Evolutionary conservation across 2,888 invertebrate genomes (phyloP).

Genomic region (Xestia xanthographa): DNA sequence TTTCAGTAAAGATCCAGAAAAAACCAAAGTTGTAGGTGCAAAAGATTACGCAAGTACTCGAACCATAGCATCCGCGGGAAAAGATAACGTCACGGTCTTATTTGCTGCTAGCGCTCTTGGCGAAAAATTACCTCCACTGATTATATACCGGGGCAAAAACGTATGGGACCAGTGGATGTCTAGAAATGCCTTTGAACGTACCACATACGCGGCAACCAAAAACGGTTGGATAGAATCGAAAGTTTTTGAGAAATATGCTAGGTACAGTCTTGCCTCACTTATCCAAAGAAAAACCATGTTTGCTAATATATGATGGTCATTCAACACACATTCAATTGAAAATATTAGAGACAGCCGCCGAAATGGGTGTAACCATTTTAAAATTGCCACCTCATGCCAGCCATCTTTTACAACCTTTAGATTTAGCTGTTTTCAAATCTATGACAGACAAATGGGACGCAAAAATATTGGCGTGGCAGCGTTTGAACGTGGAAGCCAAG

Average conservation of each 20-base stretch:
- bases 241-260: constrained; percentile 30
- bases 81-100: constrained; percentile 49
- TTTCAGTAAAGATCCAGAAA: constrained; percentile 28
- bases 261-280: constrained; percentile 6
- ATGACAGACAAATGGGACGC: constrained; percentile 57
- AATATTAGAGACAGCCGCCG: constrained; percentile 14
- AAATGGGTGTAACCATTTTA: constrained; percentile 20
- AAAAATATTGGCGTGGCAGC: constrained; percentile 26
- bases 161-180: constrained; percentile 75
- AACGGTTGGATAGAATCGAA: constrained; percentile 72
- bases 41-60: constrained; percentile 40
- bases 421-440: constrained; percentile 66
- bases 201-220: constrained; percentile 64
- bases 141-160: constrained; percentile 71
- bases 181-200: constrained; percentile 64
- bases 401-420: constrained; percentile 58
- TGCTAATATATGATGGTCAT: constrained; percentile 24
- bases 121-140: constrained; percentile 64
- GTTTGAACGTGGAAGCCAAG: constrained; percentile 15
- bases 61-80: constrained; percentile 66
- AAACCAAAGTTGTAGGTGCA: constrained; percentile 49
- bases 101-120: background rate
- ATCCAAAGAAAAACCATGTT: constrained; percentile 36
- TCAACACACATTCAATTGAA: constrained; percentile 25
- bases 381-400: constrained; percentile 38